Evolutionary conservation across 2,888 invertebrate species (phyloP).

Genomic region (Malthinus flaveolus): DNA sequence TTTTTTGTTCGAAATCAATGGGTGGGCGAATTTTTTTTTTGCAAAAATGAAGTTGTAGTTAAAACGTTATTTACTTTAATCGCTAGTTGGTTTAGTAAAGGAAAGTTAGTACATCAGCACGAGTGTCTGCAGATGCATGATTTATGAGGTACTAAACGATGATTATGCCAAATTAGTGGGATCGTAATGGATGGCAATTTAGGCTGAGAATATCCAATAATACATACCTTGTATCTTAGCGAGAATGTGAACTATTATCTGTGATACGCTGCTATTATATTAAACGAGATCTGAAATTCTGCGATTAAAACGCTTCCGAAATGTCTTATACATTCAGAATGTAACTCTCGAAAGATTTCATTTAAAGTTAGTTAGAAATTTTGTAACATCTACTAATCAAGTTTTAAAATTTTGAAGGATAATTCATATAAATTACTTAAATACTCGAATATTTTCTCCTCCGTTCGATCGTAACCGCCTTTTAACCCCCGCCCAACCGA

Average conservation of each 20-base stretch:
- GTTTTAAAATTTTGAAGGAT: too few relatives aligned
- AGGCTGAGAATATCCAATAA: conserved; percentile 42
- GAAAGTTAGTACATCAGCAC: conserved; percentile 47
- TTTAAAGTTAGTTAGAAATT: background rate
- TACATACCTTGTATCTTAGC: conserved; percentile 32
- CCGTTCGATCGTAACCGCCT: too few relatives aligned
- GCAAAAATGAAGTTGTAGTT: too few relatives aligned
- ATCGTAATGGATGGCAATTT: conserved; percentile 46
- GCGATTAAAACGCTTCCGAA: conserved; percentile 27
- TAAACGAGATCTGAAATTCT: conserved; percentile 30
- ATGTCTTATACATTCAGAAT: conserved; percentile 12
- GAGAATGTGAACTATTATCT: conserved; percentile 31
- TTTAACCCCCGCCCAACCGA: too few relatives aligned
- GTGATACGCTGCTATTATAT: conserved; percentile 29
- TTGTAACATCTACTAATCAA: too few relatives aligned
- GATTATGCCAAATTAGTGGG: conserved; percentile 51
- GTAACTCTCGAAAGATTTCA: background rate
- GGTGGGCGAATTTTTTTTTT: too few relatives aligned
- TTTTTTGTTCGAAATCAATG: too few relatives aligned
- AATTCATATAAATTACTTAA: too few relatives aligned
- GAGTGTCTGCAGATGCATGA: conserved; percentile 47
- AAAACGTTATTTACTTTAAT: too few relatives aligned
- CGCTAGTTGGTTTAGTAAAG: background rate
- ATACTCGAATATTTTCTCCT: too few relatives aligned
- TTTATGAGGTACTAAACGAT: conserved; percentile 51